Evolutionary conservation across 2,888 invertebrate genomes (phyloP), one percentile per base, ranked within the genome.

Genomic region (Biston stratarius): DNA sequence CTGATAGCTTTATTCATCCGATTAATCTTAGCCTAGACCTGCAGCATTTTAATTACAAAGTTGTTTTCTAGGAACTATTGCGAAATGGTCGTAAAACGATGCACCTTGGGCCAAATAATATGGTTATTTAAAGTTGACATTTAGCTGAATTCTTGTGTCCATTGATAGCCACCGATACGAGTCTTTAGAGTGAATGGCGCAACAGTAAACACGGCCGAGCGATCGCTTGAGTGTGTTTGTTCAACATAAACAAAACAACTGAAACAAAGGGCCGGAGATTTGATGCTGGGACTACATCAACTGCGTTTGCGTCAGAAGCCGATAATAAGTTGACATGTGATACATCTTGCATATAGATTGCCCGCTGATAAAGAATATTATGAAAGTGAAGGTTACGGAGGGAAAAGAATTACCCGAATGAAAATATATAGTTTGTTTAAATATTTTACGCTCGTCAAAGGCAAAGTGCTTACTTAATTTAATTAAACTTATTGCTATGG

Each of bases 181-280:
- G 36, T 40, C 61, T 58, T n/a, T 12, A 8, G 38, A 61, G 51
- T 78, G 76, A 77, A 56, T 64, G 63, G 55, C 74, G 78, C 67
- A 77, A 75, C 64, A 15, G 57, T 70, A 58, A 68, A 72, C 72
- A 74, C 71, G 70, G 70, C 61, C 59, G 48, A 10, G 51, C 47
- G 63, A 63, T 61, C 65, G 65, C 64, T 63, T 62, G 63, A 64
- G 51, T 59, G 60, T 78, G 76, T 80, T 79, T 80, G 75, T 57
- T 70, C 75, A 75, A 74, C 73, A 72, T 68, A 77, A 81, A 68
- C 74, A 78, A 77, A 80, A 64, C 74, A 77, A 59, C 58, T 68
- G 70, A 74, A 70, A 77, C 77, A 79, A 78, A 78, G 77, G 74
- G 73, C 47, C 68, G 52, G n/a, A 49, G 47, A 55, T 57, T 49